Evolutionary conservation across 2,797 vertebrate genomes (phyloP), one percentile per base, ranked within the genome.

Genomic region (Brachyalestes nurse): DNA sequence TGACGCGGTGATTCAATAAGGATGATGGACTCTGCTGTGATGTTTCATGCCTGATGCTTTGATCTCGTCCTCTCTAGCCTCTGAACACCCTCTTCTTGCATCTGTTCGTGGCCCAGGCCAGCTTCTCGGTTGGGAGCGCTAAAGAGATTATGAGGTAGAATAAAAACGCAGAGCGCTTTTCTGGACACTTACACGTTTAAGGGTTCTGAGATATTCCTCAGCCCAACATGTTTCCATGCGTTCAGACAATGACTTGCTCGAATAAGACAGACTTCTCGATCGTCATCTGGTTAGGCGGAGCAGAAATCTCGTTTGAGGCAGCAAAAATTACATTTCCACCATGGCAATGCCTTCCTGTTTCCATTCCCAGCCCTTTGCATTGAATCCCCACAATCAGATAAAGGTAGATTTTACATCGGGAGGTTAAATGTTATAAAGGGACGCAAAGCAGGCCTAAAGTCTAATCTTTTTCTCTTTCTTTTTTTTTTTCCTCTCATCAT

Each of bases 31-130:
- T 51, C 8, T 65, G 9, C 25, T 2, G 40, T 21, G 42, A 57
- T 49, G 45, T 13, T 3, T 25, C 19, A 58, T 74, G 13, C 6
- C 19, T 5, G 23, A 1, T 14, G 8, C 1, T 25, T 19, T 47
- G 12, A 47, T 25, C 23, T 42, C 13, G 42, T 12, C 34, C 6
- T 74, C 53, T 40, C 13, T 88, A 99, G 98, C 93, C 97, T 38
- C 72, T 96, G 86, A 99, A 98, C 88, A 97, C 96, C 0, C 90
- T 99, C 65, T 99, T 98, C 87, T 69, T 99, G 89, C 97, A 96
- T 86, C 94, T 98, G 34, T 97, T 97, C 57, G 96, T 97, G 92
- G 90, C 96, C 0, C 90, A 93, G 86, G 79, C 93, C 0, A 86
- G 88, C 71, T 94, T 93, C 17, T 82, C 90, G 0, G 2, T 84